A percentile compares a stretch with the other conserved stretches of the same genome.
Evolutionary conservation across 2,113 vertebrate species (phyloP).

Genomic region (Sylvilagus bachmani): DNA sequence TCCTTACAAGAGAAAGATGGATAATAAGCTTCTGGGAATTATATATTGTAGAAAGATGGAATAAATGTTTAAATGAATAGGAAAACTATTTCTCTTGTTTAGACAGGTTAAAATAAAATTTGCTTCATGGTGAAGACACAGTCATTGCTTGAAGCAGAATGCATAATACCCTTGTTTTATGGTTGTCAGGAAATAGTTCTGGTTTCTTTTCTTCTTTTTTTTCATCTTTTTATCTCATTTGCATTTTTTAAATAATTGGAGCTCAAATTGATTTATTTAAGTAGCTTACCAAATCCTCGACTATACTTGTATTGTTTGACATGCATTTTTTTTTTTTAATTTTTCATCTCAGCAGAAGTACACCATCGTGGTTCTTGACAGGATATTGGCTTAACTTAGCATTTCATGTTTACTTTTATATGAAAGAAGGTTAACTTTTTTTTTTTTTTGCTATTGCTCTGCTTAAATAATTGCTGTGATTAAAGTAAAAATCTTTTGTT

Average conservation of each 20-base stretch:
- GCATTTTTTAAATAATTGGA: slow-evolving; percentile 66
- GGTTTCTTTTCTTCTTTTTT: background rate
- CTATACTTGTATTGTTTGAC: slow-evolving; percentile 63
- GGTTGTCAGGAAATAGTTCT: slow-evolving; percentile 29
- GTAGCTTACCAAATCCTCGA: slow-evolving; percentile 59
- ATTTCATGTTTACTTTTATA: slow-evolving; percentile 67
- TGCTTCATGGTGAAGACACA: background rate
- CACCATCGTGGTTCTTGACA: slow-evolving; percentile 64
- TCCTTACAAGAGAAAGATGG: slow-evolving; percentile 28
- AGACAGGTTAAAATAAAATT: slow-evolving; percentile 18
- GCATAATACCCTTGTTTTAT: background rate
- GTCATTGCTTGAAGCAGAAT: slow-evolving; percentile 46
- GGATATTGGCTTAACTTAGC: slow-evolving; percentile 10
- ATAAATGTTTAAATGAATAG: slow-evolving; percentile 71
- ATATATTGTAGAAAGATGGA: slow-evolving; percentile 28
- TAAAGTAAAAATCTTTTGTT: slow-evolving; percentile 60
- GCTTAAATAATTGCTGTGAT: slow-evolving; percentile 7
- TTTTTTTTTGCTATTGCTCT: slow-evolving; percentile 34
- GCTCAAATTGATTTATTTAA: slow-evolving; percentile 65
- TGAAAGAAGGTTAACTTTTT: slow-evolving; percentile 55
- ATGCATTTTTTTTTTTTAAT: background rate
- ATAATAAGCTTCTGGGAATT: slow-evolving; percentile 63
- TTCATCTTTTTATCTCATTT: slow-evolving; percentile 64
- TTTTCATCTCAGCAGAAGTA: slow-evolving; percentile 9
- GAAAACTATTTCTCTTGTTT: background rate